phyloP scores from a whole-genome alignment of 2,888 invertebrate species.

The Rhabditophanes sp. region DNA sequence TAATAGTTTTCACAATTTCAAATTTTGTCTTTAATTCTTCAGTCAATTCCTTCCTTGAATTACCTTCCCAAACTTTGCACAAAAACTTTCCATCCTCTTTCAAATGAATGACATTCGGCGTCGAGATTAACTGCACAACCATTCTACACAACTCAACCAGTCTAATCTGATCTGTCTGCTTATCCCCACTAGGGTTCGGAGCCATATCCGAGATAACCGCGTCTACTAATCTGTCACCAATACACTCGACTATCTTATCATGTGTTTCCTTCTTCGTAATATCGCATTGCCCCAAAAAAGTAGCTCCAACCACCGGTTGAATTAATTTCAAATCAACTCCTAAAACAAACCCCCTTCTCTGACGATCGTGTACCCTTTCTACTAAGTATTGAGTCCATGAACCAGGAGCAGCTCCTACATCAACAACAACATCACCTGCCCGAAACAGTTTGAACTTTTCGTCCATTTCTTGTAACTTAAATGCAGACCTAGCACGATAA shows the following conservation, averaged over 20 bases:
- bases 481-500: constrained; percentile 40
- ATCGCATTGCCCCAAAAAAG: constrained; percentile 27
- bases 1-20: constrained; percentile 22
- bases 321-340: constrained; percentile 36
- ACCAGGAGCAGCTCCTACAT: constrained; percentile 39
- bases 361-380: background rate
- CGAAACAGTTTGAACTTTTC: constrained; percentile 25
- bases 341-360: constrained; percentile 19
- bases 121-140: constrained; percentile 13
- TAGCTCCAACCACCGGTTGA: constrained; percentile 28
- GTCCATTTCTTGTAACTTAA: constrained; percentile 40
- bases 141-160: constrained; percentile 26
- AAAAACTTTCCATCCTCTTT: constrained; percentile 22
- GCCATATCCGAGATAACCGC: constrained; percentile 43
- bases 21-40: constrained; percentile 23
- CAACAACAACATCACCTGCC: constrained; percentile 22
- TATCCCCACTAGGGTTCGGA: constrained; percentile 37
- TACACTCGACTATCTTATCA: constrained; percentile 13
- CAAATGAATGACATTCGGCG: constrained; percentile 17
- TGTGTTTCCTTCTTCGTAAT: constrained; percentile 20
- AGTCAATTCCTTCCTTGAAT: constrained; percentile 16
- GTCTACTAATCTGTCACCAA: constrained; percentile 23
- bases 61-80: constrained; percentile 43
- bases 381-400: constrained; percentile 36
- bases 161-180: constrained; percentile 25